Base-by-base conservation (phyloP, 92 coral and sea anemone species). In the Porites lobata region DNA sequence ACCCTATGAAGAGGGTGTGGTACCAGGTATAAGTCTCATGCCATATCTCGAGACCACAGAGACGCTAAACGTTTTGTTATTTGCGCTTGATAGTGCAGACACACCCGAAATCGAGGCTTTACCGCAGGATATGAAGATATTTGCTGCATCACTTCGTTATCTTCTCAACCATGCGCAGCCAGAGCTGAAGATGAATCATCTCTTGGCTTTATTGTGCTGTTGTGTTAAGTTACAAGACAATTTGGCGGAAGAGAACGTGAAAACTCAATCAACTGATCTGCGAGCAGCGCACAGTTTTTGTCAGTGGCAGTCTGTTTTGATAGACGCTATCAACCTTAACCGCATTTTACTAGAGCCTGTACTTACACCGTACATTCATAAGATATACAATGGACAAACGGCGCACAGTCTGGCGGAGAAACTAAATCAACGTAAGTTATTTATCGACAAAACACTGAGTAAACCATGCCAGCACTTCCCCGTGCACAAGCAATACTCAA, bases 121-220 rank as follows among this genome's bases (percentile, higher is more conserved):
- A 57, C 87, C 86, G n/a, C 82, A 82, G 1, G 17, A 17, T 7
- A 19, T 63, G 15, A 90, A 59, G 73, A 65, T 93, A 32, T 61
- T 86, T 21, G 91, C 84, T 21, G 91, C 85, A 10, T 82, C 95
- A 47, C 65, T 89, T 21, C 92, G 96, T 58, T 95, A 85, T 67
- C 92, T 95, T 87, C 22, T 95, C 17, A 75, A 5, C 1, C 56
- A 95, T 53, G 94, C 93, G 57, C 82, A 78, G 9, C 97, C 97
- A 24, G 11, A 50, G 50, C 57, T 93, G 47, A 52, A 64, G 17
- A 50, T 65, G 68, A 82, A 50, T 13, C 93, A 92, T 58, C 87
- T 93, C 0, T 67, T 79, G 22, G 92, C 96, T 4, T 68, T 95
- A 59, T 24, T 95, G 64, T 73, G 88, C 22, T 68, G 82, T 13